These are phyloP conservation scores for Nephotettix cincticeps DNA, from an alignment of 1,140 invertebrate genomes.

Conservation along the genomic window DNA sequence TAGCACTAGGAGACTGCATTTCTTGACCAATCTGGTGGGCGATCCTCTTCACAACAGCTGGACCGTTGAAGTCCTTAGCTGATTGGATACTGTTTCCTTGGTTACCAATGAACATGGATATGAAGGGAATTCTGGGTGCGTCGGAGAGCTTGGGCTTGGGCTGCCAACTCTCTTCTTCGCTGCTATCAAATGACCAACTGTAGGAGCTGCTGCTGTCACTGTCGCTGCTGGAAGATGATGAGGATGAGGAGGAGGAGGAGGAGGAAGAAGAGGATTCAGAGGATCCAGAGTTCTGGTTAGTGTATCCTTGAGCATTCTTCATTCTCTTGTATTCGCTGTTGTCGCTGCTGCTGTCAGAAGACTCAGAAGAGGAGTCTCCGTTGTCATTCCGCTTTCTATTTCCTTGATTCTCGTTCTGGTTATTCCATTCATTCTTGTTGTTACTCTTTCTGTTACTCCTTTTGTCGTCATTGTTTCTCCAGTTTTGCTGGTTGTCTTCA, in stretches of 20 bases:
- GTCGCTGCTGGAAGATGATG: no score
- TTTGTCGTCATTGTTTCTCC: not conserved
- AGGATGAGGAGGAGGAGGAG: not conserved
- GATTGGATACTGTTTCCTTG: constrained; percentile 50
- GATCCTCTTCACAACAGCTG: constrained; percentile 51
- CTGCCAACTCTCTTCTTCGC: constrained; percentile 44
- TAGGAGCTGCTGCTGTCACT: constrained; percentile 5
- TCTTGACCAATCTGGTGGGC: constrained; percentile 56
- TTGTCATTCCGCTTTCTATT: constrained; percentile 29
- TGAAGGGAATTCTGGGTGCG: constrained; percentile 50
- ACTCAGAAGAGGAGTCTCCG: constrained; percentile 20
- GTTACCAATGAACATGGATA: constrained; percentile 54
- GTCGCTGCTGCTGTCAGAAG: constrained; percentile 18
- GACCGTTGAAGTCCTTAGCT: constrained; percentile 42
- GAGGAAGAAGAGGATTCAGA: constrained; percentile 29
- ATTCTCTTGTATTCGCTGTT: constrained; percentile 12
- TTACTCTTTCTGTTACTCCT: not conserved
- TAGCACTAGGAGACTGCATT: constrained; percentile 55
- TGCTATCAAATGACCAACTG: constrained; percentile 36
- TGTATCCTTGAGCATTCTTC: not conserved
- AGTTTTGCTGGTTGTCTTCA: not conserved
- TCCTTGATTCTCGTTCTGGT: no score
- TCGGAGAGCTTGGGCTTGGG: constrained; percentile 49
- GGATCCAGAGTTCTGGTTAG: constrained; percentile 14
- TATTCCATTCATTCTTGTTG: not conserved